These are phyloP conservation scores for Eumaeus atala DNA, from an alignment of 1,140 invertebrate species.

Conservation along the genomic window DNA sequence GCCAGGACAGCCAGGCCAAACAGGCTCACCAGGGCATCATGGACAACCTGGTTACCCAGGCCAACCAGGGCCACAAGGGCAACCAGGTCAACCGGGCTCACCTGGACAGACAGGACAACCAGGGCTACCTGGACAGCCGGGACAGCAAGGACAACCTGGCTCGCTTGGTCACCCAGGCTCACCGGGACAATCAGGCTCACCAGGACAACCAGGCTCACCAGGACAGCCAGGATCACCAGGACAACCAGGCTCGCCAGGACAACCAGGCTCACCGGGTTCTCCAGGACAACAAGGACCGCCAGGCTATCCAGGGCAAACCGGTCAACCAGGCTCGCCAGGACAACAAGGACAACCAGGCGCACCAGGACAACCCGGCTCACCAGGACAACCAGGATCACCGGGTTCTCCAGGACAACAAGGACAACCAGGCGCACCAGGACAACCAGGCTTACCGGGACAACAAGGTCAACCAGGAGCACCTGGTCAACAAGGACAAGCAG, in stretches of 20 bases:
- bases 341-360: constrained; percentile 24
- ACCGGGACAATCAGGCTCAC: constrained; percentile 22
- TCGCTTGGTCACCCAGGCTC: constrained; percentile 20
- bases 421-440: constrained; percentile 17
- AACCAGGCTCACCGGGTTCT: constrained; percentile 23
- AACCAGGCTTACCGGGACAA: constrained; percentile 21
- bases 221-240: constrained; percentile 15
- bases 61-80: no score
- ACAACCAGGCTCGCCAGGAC: constrained; percentile 19
- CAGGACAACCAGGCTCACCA: constrained; percentile 25
- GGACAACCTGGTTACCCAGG: constrained; percentile 10
- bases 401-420: no score
- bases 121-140: constrained; percentile 23
- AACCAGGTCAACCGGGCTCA: constrained; percentile 12
- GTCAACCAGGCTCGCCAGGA: constrained; percentile 17
- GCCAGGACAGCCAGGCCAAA: constrained; percentile 22
- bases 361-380: constrained; percentile 24
- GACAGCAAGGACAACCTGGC: constrained; percentile 21
- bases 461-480: constrained; percentile 24
- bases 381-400: no score
- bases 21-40: constrained; percentile 17
- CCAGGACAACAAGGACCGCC: constrained; percentile 18
- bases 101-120: constrained; percentile 19
- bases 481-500: constrained; percentile 16
- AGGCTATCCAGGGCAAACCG: not conserved